Evolutionary conservation across 2,113 vertebrate genomes (phyloP), one percentile per base, ranked within the genome.

Genomic region (Taurulus bubalis): DNA sequence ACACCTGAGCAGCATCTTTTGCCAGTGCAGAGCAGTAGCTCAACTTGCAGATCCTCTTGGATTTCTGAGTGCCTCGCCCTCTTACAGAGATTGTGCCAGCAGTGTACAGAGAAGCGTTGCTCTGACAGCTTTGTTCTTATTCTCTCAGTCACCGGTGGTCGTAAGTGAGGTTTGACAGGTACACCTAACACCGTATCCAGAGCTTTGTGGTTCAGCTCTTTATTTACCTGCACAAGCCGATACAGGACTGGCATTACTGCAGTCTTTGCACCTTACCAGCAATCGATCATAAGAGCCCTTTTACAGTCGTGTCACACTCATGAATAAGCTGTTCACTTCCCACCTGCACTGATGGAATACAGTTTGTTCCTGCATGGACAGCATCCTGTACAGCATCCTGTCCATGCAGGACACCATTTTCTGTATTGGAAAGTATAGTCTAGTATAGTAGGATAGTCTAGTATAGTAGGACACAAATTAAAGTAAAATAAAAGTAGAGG

Each of bases 11-110:
- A 40, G 62, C 72, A 67, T 78, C 58, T 59, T 14, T 75, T 71
- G 77, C 59, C 79, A 47, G 53, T 12, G 63, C 49, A 8, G 60
- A 84, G 30, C 24, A 85, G 73, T 70, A 75, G 78, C 83, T 86
- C 83, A 79, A 55, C 74, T 83, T 72, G 34, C 65, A 69, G 64
- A 47, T 73, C 83, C 64, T 75, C 77, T 77, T 87, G 81, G 88
- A 89, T 80, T 84, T 82, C 69, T 12, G 53, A 71, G 42, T 71
- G 10, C 79, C 66, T 74, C 18, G 8, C 49, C 45, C 75, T 80
- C 84, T 70, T 77, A 59, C 66, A 66, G 67, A 62, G 79, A 87
- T 63, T 78, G 47, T 72, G 84, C 62, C 80, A 69, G 68, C 38
- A 82, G 71, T 40, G 67, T 62, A 79, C 63, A 65, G 77, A 87